These are phyloP conservation scores for Palythoa grandis DNA, from an alignment of 92 coral and sea anemone genomes.

Conservation along the genomic window DNA sequence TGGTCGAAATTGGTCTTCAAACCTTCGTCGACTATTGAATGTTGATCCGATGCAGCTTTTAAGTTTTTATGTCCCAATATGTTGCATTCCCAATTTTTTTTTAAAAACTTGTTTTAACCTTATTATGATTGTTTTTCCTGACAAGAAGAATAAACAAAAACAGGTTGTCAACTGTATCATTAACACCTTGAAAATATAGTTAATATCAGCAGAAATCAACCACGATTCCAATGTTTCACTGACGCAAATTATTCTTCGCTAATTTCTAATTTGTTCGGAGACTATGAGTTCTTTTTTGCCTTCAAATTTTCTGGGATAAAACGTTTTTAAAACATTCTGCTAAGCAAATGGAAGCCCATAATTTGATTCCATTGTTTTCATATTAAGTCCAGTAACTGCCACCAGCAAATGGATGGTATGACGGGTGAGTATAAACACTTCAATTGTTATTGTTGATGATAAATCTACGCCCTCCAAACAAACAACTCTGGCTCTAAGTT, in stretches of 20 bases:
- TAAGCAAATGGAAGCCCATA: not conserved
- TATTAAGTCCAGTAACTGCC: conserved; percentile 17
- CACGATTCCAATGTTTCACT: not conserved
- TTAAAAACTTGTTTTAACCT: not conserved
- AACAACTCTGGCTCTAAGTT: no score
- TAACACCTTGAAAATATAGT: not conserved
- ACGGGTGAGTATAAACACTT: not conserved
- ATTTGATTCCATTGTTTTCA: conserved; percentile 1
- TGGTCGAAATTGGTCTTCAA: not conserved
- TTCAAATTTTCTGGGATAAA: not conserved
- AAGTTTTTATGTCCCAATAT: no score
- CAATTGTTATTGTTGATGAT: no score
- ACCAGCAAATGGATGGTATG: not conserved
- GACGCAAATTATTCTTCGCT: not conserved
- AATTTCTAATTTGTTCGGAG: not conserved
- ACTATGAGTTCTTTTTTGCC: not conserved
- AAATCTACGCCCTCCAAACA: no score
- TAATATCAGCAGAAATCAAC: conserved; percentile 24
- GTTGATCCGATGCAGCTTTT: not conserved
- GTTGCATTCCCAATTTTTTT: not conserved
- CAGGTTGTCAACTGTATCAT: conserved; percentile 9
- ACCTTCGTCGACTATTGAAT: not conserved
- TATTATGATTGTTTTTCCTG: conserved; percentile 4
- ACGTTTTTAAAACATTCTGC: not conserved
- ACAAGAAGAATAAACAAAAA: not conserved